phyloP scores from a whole-genome alignment of 2,113 vertebrate species.

The Sinosuthora webbiana region DNA sequence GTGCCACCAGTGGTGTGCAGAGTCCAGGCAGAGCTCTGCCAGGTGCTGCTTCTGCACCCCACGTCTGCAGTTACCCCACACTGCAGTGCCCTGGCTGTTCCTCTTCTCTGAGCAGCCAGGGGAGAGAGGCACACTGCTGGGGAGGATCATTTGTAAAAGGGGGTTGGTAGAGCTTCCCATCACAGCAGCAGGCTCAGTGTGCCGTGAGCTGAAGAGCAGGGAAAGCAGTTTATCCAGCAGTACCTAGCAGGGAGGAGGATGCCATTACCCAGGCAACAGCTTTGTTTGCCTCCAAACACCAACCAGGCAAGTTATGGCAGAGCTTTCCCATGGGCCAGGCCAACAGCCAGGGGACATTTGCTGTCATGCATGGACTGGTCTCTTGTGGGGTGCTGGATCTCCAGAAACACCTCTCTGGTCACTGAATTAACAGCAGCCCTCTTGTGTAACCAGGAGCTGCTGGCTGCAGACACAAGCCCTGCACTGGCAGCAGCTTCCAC shows the following conservation, averaged over 20 bases:
- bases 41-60: not conserved
- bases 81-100: fast-evolving
- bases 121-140: too few relatives aligned
- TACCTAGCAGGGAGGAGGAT: not conserved
- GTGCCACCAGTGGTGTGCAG: fast-evolving
- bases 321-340: not conserved
- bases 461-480: not conserved
- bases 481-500: not conserved
- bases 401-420: not conserved
- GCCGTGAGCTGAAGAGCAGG: not conserved
- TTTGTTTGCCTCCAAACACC: not conserved
- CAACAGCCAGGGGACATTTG: fast-evolving
- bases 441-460: fast-evolving
- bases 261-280: not conserved
- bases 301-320: not conserved
- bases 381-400: not conserved
- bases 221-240: not conserved
- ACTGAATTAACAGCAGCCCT: not conserved
- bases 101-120: not conserved
- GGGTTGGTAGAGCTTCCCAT: not conserved
- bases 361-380: fast-evolving
- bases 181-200: not conserved
- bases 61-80: fast-evolving
- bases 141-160: not conserved
- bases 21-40: not conserved